Evolutionary conservation across 2,797 vertebrate genomes (phyloP).

Genomic region (Phoeniculus purpureus): DNA sequence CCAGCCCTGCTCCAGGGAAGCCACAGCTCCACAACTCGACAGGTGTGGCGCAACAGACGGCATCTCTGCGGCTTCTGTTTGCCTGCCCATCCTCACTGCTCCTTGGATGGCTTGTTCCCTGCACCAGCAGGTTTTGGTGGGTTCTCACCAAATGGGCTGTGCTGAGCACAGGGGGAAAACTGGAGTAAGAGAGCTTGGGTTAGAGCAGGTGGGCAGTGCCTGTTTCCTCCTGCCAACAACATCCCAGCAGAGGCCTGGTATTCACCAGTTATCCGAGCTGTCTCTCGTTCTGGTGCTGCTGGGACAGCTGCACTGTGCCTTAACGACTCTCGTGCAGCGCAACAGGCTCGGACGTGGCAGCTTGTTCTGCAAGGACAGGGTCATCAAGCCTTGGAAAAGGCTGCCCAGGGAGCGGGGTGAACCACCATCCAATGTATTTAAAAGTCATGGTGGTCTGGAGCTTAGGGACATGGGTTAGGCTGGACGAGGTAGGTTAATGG

Average conservation of each 20-base stretch:
- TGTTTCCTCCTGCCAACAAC: not conserved
- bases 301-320: not conserved
- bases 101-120: not conserved
- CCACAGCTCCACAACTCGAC: not conserved
- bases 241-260: not conserved
- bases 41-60: not conserved
- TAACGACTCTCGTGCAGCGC: fast-evolving
- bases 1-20: not conserved
- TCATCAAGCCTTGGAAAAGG: too few relatives aligned
- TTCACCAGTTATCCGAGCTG: not conserved
- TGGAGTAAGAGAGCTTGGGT: not conserved
- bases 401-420: too few relatives aligned
- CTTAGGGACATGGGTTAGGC: too few relatives aligned
- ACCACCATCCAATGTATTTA: too few relatives aligned
- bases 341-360: fast-evolving
- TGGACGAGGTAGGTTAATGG: too few relatives aligned
- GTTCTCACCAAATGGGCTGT: not conserved
- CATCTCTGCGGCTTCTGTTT: not conserved
- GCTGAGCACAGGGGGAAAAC: not conserved
- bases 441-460: too few relatives aligned
- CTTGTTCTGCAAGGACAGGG: not conserved
- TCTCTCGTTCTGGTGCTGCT: not conserved
- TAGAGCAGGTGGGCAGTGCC: not conserved
- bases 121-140: fast-evolving
- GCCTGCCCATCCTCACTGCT: not conserved